Conservation (phyloP, 2,113 vertebrate genomes). For the Ceratotherium simum region DNA sequence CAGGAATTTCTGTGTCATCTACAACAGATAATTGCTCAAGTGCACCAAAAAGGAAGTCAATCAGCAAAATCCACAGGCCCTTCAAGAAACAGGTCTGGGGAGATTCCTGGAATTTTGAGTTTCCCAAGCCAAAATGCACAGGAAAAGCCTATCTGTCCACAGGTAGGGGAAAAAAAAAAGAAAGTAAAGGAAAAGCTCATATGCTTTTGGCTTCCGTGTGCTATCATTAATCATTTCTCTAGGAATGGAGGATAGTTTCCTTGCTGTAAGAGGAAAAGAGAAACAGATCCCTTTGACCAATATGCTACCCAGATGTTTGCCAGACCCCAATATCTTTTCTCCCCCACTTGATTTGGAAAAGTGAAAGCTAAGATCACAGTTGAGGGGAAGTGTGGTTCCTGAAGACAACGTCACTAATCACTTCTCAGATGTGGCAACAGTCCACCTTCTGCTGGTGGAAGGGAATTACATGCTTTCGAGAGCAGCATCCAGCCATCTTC, state of each 20-base stretch:
- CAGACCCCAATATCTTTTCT: conserved; percentile 6
- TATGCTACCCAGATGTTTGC: conserved; percentile 80
- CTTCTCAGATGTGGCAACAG: not conserved
- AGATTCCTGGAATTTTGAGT: conserved; percentile 38
- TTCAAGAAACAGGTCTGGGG: not conserved
- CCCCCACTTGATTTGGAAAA: conserved; percentile 40
- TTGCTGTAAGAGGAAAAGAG: conserved; percentile 70
- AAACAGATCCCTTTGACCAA: conserved; percentile 77
- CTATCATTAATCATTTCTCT: conserved; percentile 81
- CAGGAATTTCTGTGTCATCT: conserved; percentile 7
- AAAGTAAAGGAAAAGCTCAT: conserved; percentile 40
- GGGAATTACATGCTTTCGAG: not conserved
- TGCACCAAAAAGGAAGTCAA: not conserved
- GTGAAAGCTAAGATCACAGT: conserved; percentile 52
- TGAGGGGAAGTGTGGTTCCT: conserved; percentile 23
- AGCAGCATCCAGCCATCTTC: not conserved
- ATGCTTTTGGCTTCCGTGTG: conserved; percentile 72
- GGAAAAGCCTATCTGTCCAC: conserved; percentile 58
- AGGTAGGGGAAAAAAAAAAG: conserved; percentile 50
- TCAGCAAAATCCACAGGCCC: conserved; percentile 13
- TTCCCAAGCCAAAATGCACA: conserved; percentile 50
- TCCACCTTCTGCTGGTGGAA: not conserved
- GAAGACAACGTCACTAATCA: conserved; percentile 6
- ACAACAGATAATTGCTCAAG: conserved; percentile 1
- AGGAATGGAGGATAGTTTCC: conserved; percentile 64